Evolutionary conservation across 2,113 vertebrate species (phyloP), one percentile per base, ranked within the genome.

Genomic region (Pituophis catenifer): DNA sequence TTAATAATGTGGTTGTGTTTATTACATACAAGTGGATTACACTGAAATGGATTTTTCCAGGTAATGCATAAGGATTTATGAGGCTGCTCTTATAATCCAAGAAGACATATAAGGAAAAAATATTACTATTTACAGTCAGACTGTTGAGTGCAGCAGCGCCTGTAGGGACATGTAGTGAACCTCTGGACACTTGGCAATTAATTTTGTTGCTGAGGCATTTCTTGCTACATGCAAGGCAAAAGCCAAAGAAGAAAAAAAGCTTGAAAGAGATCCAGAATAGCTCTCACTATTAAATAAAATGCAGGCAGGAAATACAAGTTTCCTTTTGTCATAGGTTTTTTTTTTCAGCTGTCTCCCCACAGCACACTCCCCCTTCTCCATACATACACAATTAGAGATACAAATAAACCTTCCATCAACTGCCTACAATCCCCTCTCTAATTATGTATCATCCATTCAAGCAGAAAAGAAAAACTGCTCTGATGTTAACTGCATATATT

Each of bases 181-280:
- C 92, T 92, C 89, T 88, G 95, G 94, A 94, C 94, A 96, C 95
- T 95, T 96, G 95, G 94, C 94, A 92, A 94, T 94, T 96, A 95
- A 91, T 94, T 95, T 93, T 89, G 54, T 89, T 91, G 92, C 95
- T 12, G 65, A 95, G 94, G 88, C 95, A 94, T 95, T 95, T 95
- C 90, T 92, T 94, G 62, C 92, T 96, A 95, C 97, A 96, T 94
- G 95, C 75, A 70, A 95, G 95, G 95, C 96, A 93, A 93, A 93
- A 94, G 94, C 97, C 96, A 94, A 97, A 94, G 95, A 97, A 96
- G 95, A 97, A 65, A 75, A 53, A 53, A 97, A 94, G 95, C 91
- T 94, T 96, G 94, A 62, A 65, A 95, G 81, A 94, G 93, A 94
- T 94, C 95, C 94, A 95, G 95, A 96, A 90, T 89, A 90, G 92